phyloP scores from a whole-genome alignment of 2,797 vertebrate species.

The Muscicapa comitata region DNA sequence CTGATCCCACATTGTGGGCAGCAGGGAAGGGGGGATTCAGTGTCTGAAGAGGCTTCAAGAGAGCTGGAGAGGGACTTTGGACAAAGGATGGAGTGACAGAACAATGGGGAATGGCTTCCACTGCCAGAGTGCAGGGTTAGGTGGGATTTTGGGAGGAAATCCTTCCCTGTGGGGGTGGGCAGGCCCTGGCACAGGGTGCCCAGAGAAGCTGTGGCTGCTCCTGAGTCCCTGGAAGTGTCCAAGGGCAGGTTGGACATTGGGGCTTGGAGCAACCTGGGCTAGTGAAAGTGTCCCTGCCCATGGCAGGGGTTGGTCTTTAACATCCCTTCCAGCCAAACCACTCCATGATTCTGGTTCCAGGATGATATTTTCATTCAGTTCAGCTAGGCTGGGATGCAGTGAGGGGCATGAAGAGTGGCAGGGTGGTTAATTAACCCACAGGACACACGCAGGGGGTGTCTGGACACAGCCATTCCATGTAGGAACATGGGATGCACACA shows the following conservation, averaged over 20 bases:
- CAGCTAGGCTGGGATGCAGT: background rate
- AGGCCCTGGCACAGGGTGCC: background rate
- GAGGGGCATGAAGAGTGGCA: background rate
- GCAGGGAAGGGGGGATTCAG: background rate
- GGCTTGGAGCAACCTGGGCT: accelerated
- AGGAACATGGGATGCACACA: background rate
- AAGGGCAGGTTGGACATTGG: accelerated
- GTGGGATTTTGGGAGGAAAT: background rate
- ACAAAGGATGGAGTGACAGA: background rate
- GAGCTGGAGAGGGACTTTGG: background rate
- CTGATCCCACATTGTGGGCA: background rate
- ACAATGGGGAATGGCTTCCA: background rate
- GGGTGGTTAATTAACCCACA: background rate
- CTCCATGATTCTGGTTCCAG: background rate
- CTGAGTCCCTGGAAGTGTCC: background rate
- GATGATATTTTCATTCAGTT: background rate
- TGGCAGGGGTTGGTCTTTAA: accelerated
- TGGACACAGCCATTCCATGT: background rate
- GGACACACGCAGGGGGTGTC: accelerated
- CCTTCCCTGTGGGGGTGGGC: accelerated
- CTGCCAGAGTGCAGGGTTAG: accelerated
- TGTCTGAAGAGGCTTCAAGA: background rate
- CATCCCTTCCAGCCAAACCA: accelerated
- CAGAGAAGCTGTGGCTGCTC: background rate
- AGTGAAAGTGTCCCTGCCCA: background rate